Evolutionary conservation across 2,113 vertebrate genomes (phyloP).

Genomic region (Poeciliopsis prolifica): DNA sequence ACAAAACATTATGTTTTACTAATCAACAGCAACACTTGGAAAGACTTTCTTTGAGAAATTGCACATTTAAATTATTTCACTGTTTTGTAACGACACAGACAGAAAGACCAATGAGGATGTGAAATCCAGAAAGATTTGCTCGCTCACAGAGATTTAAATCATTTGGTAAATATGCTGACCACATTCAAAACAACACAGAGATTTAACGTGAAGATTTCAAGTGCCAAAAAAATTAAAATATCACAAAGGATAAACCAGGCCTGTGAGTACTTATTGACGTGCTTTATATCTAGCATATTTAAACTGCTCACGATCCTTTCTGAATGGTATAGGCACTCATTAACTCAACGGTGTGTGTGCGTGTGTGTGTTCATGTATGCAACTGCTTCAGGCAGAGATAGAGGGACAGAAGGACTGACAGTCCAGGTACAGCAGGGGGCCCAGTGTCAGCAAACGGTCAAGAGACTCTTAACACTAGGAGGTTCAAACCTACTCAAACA

Average conservation of each 20-base stretch:
- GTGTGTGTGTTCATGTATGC: constrained; percentile 21
- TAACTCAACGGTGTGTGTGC: constrained; percentile 26
- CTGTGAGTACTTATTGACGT: neutral
- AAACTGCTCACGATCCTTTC: neutral
- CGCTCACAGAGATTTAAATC: constrained; percentile 53
- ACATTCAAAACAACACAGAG: constrained; percentile 40
- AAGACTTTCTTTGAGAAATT: neutral
- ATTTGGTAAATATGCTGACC: constrained; percentile 62
- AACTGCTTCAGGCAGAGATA: constrained; percentile 24
- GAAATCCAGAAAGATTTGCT: constrained; percentile 42
- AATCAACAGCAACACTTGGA: neutral
- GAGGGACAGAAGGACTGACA: constrained; percentile 72
- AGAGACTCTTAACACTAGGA: constrained; percentile 70
- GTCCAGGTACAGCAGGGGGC: constrained; percentile 64
- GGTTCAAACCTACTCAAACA: constrained; percentile 59
- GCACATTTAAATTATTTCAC: constrained; percentile 7
- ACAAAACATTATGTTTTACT: no score
- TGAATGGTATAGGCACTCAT: no score
- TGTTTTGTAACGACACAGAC: constrained; percentile 3
- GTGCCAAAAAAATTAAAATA: constrained; percentile 36
- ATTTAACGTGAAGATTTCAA: constrained; percentile 38
- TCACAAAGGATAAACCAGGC: neutral
- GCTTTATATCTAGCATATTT: neutral
- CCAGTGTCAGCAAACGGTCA: constrained; percentile 76
- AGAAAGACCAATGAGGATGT: neutral